These are phyloP conservation scores for Campaea margaritaria DNA, from an alignment of 2,888 invertebrate species.

Conservation along the genomic window DNA sequence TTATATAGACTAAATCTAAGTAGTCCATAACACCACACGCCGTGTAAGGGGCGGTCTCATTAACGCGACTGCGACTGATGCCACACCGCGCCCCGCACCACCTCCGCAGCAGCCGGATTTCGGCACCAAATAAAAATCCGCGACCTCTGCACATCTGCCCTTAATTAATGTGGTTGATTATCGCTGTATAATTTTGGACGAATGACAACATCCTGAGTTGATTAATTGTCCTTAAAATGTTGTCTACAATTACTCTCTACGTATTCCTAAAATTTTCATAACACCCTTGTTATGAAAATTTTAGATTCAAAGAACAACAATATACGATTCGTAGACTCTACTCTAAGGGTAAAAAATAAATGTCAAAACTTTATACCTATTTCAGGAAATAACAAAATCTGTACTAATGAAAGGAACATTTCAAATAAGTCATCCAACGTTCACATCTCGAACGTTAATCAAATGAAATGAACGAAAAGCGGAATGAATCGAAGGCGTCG, in stretches of 20 bases:
- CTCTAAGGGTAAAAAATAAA: no score
- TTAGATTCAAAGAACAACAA: neutral
- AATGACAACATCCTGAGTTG: no score
- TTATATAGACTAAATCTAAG: neutral
- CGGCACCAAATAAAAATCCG: slow-evolving; percentile 34
- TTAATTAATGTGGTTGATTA: slow-evolving; percentile 29
- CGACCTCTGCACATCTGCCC: slow-evolving; percentile 19
- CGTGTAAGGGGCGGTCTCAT: slow-evolving; percentile 37
- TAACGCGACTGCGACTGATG: slow-evolving; percentile 32
- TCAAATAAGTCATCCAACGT: slow-evolving; percentile 6
- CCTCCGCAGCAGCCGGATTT: slow-evolving; percentile 19
- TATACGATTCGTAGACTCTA: no score
- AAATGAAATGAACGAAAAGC: slow-evolving; percentile 64
- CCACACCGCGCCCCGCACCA: slow-evolving; percentile 6
- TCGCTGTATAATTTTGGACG: slow-evolving; percentile 6
- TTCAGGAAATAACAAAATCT: neutral
- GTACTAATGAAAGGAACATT: slow-evolving; percentile 4
- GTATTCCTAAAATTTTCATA: neutral
- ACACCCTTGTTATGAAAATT: no score
- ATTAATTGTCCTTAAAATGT: no score
- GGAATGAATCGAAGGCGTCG: slow-evolving; percentile 66
- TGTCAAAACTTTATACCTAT: neutral
- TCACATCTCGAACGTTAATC: slow-evolving; percentile 45
- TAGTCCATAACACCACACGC: neutral
- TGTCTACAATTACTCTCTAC: no score